Base-by-base conservation (phyloP, 2,113 vertebrate species). In the Engraulis encrasicolus region DNA sequence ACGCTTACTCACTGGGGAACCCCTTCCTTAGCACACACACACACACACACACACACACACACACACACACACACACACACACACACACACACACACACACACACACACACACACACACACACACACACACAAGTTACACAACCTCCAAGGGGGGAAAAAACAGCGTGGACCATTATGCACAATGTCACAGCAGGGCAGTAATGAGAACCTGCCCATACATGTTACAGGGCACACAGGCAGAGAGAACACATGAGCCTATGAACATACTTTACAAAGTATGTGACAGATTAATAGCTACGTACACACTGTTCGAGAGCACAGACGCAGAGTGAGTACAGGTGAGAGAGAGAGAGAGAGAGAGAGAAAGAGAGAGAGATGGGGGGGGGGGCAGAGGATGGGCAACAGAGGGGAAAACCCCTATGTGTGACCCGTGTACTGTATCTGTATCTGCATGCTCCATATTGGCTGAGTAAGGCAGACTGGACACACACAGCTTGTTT, bases 1-100 rank as follows among this genome's bases (percentile, higher is more conserved):
- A 78, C 87, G 89, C 89, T 90, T 92, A 86, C 89, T 94, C 92
- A 91, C 83, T 54, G 81, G 34, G 87, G 88, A 58, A 50, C 81
- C 79, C 77, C 80, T 87, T 83, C 83, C 85, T 54, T 34, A 74
- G 66, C 3, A 31, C 11, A 15, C 14, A 4, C 66, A 74, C 27
- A 15, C 66, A 74, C 11, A 15, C 66, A 74, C 12, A 34, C 66
- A 74, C 27, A 34, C 66, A 74, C 66, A 31, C 61, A 34, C 61
- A 34, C 61, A 34, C 61, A 17, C 23, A 14, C 23, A 36, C 61
- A 34, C 27, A 31, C 54, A 11, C 6, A 2, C 48, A 81, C 80
- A 82, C 82, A 37, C 78, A 84, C 20, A 77, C 50, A 85, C 45
- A 37, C 71, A 82, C 17, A 77, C 45, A 83, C 45, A 80, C 74